phyloP scores from a whole-genome alignment of 2,113 vertebrate genomes.

The Phalacrocorax carbo region DNA sequence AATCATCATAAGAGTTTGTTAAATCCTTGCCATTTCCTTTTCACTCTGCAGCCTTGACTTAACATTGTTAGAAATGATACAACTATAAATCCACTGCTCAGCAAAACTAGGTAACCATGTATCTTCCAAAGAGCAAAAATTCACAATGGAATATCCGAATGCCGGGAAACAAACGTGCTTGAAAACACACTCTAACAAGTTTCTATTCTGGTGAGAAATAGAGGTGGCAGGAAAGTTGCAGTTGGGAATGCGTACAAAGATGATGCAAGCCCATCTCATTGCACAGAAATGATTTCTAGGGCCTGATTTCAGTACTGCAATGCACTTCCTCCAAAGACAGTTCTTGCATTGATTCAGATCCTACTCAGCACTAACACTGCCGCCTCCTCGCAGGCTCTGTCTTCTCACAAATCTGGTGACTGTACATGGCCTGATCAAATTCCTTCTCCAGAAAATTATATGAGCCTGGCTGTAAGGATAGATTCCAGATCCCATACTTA shows the following conservation, averaged over 20 bases:
- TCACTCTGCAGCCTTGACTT: background rate
- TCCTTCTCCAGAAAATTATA: background rate
- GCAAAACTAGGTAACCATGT: background rate
- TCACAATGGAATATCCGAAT: background rate
- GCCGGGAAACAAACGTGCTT: background rate
- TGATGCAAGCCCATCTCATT: background rate
- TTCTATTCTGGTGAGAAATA: background rate
- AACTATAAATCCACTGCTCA: background rate
- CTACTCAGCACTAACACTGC: accelerated
- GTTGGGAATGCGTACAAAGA: background rate
- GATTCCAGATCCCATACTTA: background rate
- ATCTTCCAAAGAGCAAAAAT: background rate
- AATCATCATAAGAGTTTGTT: background rate
- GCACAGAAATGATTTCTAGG: background rate
- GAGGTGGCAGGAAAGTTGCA: background rate
- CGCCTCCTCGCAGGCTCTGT: background rate
- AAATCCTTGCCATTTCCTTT: background rate
- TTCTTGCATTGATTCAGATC: background rate
- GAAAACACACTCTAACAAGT: background rate
- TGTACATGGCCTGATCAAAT: background rate
- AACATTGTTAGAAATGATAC: background rate
- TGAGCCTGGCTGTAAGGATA: accelerated
- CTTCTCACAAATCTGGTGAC: background rate
- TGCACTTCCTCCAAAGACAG: accelerated
- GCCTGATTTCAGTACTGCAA: background rate